Base-by-base conservation (phyloP, 1,140 invertebrate genomes). In the Vanessa atalanta region DNA sequence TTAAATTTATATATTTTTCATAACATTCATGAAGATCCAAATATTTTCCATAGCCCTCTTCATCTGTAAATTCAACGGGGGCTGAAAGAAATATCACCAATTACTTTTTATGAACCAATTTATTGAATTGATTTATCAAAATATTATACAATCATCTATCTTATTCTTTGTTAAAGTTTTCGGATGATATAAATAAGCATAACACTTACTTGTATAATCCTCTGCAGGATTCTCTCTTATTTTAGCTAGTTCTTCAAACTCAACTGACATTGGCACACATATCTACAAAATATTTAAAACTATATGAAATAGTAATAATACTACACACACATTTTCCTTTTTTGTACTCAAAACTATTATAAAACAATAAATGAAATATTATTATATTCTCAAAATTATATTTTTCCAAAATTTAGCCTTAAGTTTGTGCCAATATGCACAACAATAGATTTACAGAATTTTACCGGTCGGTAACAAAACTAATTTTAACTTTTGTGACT, bases 1-100 rank as follows among this genome's bases (percentile, higher is more conserved):
- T 99, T 14, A 99, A 93, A 90, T 99, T 99, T 7, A 99, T 96
- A 86, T 97, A 99, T 83, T 97, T 98, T 83, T 98, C 97, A 93
- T 98, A 99, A 86, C 98, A 98, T 90, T 98, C 97, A 91, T 99
- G 98, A n/a, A 99, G 94, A 94, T 99, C 99, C 37, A 99, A 94
- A 93, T 99, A 99, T 91, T 98, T 98, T 15, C 99, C 99, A 94
- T 99, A 99, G 14, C 99, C 99, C 94, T 99, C 99, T 93, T 99
- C 99, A 93, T 99, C 99, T n/a, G 98, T 98, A 86, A 99, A 99
- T 79, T 99, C 98, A 4, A 99, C 97, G 78, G 99, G 94, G 88
- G 97, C 96, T 94, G 87, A 76, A 89, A 90, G 73, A 60, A 26
- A 60, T 60, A 26, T 80, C 63, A 73, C 68, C 20, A 72, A 71